phyloP scores from a whole-genome alignment of 2,888 invertebrate species.

The Chaetoderma sp. region DNA sequence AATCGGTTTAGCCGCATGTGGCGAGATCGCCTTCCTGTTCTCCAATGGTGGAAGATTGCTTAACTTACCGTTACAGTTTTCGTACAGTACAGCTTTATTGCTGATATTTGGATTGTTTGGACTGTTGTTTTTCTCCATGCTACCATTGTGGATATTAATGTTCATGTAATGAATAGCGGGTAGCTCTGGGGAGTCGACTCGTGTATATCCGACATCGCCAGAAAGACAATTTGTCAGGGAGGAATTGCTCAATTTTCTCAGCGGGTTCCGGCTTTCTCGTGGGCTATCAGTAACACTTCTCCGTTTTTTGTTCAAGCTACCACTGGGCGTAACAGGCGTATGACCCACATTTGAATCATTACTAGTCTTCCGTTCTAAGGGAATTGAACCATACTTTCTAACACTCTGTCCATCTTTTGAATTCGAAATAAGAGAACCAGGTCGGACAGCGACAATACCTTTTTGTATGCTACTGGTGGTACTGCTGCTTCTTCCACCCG shows the following conservation, averaged over 20 bases:
- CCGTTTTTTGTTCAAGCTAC: slow-evolving; percentile 58
- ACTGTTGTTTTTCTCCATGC: not conserved
- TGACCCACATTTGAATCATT: not conserved
- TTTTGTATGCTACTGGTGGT: too few species aligned
- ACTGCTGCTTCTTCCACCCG: not conserved
- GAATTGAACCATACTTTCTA: not conserved
- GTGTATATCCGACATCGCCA: slow-evolving; percentile 42
- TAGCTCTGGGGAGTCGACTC: slow-evolving; percentile 61
- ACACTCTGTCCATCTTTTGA: slow-evolving; percentile 1
- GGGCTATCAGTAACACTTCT: slow-evolving; percentile 44
- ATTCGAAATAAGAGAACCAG: slow-evolving; percentile 13
- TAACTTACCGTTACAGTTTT: too few species aligned
- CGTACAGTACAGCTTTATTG: too few species aligned
- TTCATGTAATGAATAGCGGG: slow-evolving; percentile 66
- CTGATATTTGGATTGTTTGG: too few species aligned
- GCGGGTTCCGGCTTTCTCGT: slow-evolving; percentile 46
- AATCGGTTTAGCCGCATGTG: too few species aligned
- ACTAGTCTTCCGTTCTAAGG: slow-evolving; percentile 1
- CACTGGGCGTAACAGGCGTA: slow-evolving; percentile 51
- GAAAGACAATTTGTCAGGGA: slow-evolving; percentile 50
- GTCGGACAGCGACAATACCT: slow-evolving; percentile 12
- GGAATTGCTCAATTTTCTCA: slow-evolving; percentile 50
- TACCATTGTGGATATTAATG: slow-evolving; percentile 49
- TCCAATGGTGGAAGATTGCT: too few species aligned
- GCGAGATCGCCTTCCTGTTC: too few species aligned